Percentiles rank a stretch among this genome's conserved stretches.
phyloP scores from a whole-genome alignment of 1,140 invertebrate genomes.

The Pissodes strobi region DNA sequence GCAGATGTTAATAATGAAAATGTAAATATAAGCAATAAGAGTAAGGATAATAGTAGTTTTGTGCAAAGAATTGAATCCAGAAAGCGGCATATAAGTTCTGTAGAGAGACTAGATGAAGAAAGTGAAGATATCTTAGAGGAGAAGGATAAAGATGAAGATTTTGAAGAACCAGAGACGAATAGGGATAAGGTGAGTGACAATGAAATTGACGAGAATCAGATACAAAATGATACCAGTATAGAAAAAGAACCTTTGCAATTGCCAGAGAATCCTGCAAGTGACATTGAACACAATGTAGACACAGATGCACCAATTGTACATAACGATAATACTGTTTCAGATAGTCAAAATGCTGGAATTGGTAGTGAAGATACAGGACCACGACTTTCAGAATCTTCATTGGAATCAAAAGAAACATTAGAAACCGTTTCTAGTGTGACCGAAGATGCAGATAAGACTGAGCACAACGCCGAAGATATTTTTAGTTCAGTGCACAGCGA shows the following conservation, averaged over 20 bases:
- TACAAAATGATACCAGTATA: neutral
- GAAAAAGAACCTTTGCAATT: neutral
- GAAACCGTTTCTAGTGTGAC: neutral
- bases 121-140: neutral
- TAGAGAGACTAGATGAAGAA: neutral
- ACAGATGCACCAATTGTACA: neutral
- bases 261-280: neutral
- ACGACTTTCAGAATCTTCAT: neutral
- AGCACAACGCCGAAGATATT: neutral
- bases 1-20: neutral
- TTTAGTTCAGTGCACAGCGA: neutral
- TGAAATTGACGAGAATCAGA: neutral
- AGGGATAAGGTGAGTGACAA: conserved; percentile 4
- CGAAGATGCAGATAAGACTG: neutral
- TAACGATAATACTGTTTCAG: conserved; percentile 9
- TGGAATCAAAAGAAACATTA: neutral
- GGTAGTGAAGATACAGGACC: neutral
- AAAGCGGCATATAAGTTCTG: neutral
- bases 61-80: neutral
- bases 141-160: neutral
- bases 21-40: neutral
- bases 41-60: too few species aligned
- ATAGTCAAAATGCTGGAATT: conserved; percentile 1
- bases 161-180: neutral
- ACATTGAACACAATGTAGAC: neutral